Evolutionary conservation across 2,113 vertebrate genomes (phyloP).

Genomic region (Chauna torquata): DNA sequence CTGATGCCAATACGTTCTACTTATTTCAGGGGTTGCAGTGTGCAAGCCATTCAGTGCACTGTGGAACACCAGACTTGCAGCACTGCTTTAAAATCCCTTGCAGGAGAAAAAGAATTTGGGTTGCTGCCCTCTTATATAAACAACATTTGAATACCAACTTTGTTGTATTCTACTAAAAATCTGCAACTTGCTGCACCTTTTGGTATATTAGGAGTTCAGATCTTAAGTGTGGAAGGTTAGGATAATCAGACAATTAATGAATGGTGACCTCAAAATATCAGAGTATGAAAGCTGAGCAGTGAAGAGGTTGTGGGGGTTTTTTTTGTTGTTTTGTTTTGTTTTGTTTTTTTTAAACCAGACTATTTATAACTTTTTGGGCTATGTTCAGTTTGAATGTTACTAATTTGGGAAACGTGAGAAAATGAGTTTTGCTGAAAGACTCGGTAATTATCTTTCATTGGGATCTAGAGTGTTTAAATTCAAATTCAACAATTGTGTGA

Average conservation of each 20-base stretch:
- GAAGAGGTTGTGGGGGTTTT: no score
- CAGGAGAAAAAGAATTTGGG: background rate
- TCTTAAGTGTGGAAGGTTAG: background rate
- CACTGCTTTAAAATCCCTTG: background rate
- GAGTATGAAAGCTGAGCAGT: background rate
- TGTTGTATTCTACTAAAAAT: background rate
- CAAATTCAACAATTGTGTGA: background rate
- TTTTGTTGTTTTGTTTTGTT: no score
- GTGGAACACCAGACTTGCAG: background rate
- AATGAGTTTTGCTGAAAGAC: constrained; percentile 34
- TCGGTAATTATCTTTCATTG: constrained; percentile 17
- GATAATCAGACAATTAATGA: background rate
- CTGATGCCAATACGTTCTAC: background rate
- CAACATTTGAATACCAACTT: background rate
- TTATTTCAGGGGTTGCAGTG: background rate
- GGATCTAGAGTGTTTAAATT: constrained; percentile 21
- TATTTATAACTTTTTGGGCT: constrained; percentile 48
- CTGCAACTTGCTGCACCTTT: background rate
- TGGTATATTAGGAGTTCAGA: background rate
- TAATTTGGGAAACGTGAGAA: constrained; percentile 67
- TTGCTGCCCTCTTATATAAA: background rate
- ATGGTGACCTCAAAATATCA: background rate
- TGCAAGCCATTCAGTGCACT: background rate
- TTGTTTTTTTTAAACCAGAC: background rate
- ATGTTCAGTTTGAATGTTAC: constrained; percentile 36